These are phyloP conservation scores for Dromius quadrimaculatus DNA, from an alignment of 2,888 invertebrate species.

Conservation along the genomic window DNA sequence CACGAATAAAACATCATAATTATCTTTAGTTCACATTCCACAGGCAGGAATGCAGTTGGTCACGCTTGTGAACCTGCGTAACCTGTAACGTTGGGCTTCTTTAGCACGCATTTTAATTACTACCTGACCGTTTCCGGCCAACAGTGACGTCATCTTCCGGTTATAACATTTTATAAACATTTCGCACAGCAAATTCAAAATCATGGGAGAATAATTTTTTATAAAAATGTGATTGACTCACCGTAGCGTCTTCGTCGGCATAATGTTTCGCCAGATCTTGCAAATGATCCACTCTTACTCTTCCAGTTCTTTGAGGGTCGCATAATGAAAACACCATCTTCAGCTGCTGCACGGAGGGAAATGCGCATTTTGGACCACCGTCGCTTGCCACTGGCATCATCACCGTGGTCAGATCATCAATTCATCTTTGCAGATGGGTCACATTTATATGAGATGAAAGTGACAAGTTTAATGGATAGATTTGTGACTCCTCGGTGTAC, in stretches of 20 bases:
- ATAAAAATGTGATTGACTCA: conserved; percentile 49
- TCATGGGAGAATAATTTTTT: not conserved
- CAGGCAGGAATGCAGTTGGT: too few species aligned
- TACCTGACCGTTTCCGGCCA: not conserved
- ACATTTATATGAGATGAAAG: too few species aligned
- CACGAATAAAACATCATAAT: too few species aligned
- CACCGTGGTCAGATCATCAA: not conserved
- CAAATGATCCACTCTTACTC: conserved; percentile 61
- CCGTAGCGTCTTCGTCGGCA: conserved; percentile 58
- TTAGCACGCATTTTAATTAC: not conserved
- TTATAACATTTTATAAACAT: not conserved
- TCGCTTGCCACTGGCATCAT: conserved; percentile 43
- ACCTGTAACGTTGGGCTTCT: too few species aligned
- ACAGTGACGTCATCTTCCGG: conserved; percentile 6
- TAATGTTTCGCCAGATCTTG: conserved; percentile 61
- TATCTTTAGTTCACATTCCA: too few species aligned
- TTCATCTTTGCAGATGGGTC: not conserved
- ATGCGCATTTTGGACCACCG: not conserved
- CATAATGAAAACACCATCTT: conserved; percentile 63
- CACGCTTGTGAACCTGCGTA: too few species aligned
- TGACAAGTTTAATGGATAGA: too few species aligned
- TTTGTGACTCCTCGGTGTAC: not conserved
- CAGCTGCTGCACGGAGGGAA: conserved; percentile 59
- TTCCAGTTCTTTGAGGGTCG: conserved; percentile 62
- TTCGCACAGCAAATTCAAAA: not conserved